Evolutionary conservation across 2,888 invertebrate species (phyloP), one percentile per base, ranked within the genome.

Genomic region (Esperia sulphurella): DNA sequence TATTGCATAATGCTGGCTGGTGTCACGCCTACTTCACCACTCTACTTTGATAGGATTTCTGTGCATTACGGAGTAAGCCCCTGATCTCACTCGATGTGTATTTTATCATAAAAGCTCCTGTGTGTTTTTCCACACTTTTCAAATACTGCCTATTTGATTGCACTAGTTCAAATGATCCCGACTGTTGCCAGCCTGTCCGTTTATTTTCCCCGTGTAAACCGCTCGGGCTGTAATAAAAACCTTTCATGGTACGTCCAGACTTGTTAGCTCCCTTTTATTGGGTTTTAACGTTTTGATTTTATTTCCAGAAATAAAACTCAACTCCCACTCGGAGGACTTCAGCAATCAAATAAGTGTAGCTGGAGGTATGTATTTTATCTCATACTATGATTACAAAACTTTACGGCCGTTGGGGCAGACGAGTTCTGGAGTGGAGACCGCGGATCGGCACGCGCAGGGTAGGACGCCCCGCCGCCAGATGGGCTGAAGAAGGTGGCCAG

Each of bases 291-390:
- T 37, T 37, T 37, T 37, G 8, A 13, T 12, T 57, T 61, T 77
- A 64, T 67, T 79, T 80, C 59, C 88, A 87, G 90, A 91, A 81
- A 90, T 90, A 71, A 90, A 91, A 76, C 83, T 90, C 55, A 89
- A 89, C 63, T 83, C 90, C 9, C 84, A 88, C 63, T 76, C 90
- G 7, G 90, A 90, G 63, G 85, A 90, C 62, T 84, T 83, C 57
- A 87, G 88, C 59, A 90, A 91, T 77, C 91, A 91, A 73, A 89
- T 91, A 63, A 91, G 91, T 63, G 87, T 91, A 52, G 89, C 91
- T 46, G 91, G 91, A 72, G 92, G 92, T 92, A 73, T 68, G 37
- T 14, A 39, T 14, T 4, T 38, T 35, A 8, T n/a, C n/a, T n/a
- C n/a, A n/a, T n/a, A n/a, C n/a, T n/a, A n/a, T n/a, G n/a, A n/a